phyloP scores from a whole-genome alignment of 2,888 invertebrate species.

The Graphium colonna region DNA sequence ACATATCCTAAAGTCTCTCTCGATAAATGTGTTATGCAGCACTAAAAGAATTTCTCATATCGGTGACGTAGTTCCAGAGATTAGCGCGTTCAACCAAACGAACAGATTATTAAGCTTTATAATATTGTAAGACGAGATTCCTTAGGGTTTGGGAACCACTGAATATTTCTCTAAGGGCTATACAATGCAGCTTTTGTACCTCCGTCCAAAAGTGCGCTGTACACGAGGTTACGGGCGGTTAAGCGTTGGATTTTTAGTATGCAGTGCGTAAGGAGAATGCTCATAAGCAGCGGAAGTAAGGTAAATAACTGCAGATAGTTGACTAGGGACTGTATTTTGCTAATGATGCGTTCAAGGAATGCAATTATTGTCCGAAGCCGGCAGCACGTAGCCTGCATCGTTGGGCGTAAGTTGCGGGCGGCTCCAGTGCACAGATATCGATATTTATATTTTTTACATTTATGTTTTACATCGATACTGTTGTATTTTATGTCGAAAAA shows the following conservation, averaged over 20 bases:
- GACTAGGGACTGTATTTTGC: not conserved
- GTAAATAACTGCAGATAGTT: not conserved
- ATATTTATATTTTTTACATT: not conserved
- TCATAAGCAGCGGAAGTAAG: not conserved
- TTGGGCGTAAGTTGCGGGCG: not conserved
- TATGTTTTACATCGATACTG: too few relatives aligned
- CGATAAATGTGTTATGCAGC: too few relatives aligned
- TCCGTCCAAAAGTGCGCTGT: not conserved
- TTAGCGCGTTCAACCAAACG: too few relatives aligned
- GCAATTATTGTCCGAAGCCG: conserved; percentile 7
- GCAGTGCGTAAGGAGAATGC: not conserved
- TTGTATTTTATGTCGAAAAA: too few relatives aligned
- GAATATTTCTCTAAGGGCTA: too few relatives aligned
- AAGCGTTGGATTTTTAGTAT: not conserved
- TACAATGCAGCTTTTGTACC: too few relatives aligned
- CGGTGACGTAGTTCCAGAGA: too few relatives aligned
- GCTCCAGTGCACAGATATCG: not conserved
- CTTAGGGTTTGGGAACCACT: too few relatives aligned
- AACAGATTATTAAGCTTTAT: too few relatives aligned
- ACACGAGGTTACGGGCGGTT: not conserved
- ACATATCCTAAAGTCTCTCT: too few relatives aligned
- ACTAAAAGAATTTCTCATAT: too few relatives aligned
- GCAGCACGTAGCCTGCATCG: not conserved
- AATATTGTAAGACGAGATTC: too few relatives aligned
- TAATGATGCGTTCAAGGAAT: conserved; percentile 11